These are phyloP conservation scores for Protobothrops flavoviridis DNA, from an alignment of 2,113 vertebrate genomes.

Conservation along the genomic window DNA sequence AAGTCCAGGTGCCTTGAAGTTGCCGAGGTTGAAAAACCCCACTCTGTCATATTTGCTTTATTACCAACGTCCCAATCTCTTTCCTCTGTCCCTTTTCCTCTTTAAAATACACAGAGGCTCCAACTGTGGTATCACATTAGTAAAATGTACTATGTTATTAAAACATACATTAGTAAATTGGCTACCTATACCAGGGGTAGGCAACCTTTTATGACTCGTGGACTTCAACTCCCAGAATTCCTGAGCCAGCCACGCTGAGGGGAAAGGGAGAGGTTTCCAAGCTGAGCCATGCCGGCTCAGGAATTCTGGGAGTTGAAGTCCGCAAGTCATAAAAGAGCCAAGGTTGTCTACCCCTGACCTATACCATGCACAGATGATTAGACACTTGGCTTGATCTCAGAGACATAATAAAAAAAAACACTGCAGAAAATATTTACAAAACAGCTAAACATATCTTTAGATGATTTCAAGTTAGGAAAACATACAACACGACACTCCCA, in stretches of 20 bases:
- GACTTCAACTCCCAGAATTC: too few species aligned
- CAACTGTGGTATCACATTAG: not conserved
- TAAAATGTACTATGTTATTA: not conserved
- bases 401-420: not conserved
- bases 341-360: not conserved
- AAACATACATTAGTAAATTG: not conserved
- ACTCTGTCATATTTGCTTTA: not conserved
- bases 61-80: too few species aligned
- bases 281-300: too few species aligned
- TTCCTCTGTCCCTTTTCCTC: not conserved
- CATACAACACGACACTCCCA: not conserved
- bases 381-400: too few species aligned
- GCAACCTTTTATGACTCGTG: too few species aligned
- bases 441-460: not conserved
- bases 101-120: not conserved
- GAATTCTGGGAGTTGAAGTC: too few species aligned
- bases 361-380: not conserved
- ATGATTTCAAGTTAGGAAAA: not conserved
- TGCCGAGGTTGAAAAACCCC: too few species aligned
- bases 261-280: too few species aligned
- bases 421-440: too few species aligned
- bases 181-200: not conserved
- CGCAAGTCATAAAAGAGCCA: too few species aligned
- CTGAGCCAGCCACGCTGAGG: too few species aligned
- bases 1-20: too few species aligned